Conservation (phyloP, 2,797 vertebrate species). For the Hipposideros larvatus region DNA sequence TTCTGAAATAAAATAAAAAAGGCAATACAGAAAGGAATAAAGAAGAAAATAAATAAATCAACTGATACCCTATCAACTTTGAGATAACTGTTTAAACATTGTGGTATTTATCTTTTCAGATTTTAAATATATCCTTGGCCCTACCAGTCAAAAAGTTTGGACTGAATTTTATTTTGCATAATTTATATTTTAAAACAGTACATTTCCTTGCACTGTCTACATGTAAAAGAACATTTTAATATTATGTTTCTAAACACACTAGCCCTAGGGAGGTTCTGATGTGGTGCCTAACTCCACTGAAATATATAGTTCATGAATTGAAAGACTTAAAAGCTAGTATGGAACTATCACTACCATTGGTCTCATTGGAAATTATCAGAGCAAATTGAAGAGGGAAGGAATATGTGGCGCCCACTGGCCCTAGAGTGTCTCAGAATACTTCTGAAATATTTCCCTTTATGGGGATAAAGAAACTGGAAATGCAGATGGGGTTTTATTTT, state of each 20-base stretch:
- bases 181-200: constrained; percentile 7
- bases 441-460: not conserved
- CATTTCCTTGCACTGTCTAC: not conserved
- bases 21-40: not conserved
- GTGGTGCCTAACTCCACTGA: not conserved
- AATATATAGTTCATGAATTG: constrained; percentile 1
- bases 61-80: not conserved
- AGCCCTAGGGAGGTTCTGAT: not conserved
- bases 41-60: not conserved
- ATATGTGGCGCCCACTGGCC: not conserved
- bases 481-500: not conserved
- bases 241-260: not conserved
- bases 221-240: not conserved
- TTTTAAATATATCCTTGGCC: not conserved
- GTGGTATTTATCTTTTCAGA: not conserved
- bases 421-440: not conserved
- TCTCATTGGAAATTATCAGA: not conserved
- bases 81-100: not conserved
- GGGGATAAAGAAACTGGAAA: not conserved
- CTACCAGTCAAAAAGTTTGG: not conserved
- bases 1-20: not conserved
- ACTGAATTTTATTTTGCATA: not conserved
- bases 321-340: not conserved
- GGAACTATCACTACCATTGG: not conserved
- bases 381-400: not conserved